Conservation (phyloP, 2,888 invertebrate species). For the Argyra leucocephala region DNA sequence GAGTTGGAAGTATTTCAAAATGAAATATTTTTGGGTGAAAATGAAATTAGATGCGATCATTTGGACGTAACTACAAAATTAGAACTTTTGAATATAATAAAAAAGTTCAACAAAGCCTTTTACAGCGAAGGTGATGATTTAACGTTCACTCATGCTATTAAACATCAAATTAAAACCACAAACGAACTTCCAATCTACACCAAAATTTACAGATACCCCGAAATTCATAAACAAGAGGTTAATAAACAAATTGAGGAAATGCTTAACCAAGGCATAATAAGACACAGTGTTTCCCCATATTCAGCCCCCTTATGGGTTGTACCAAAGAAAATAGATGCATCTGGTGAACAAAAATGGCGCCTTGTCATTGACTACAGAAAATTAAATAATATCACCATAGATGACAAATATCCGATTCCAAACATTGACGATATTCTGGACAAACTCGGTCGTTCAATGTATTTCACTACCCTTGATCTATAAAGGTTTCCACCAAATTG, state of each 20-base stretch:
- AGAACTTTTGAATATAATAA: not conserved
- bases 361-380: conserved; percentile 13
- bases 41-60: conserved; percentile 11
- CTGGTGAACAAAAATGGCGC: conserved; percentile 17
- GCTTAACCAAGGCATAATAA: conserved; percentile 23
- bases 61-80: conserved; percentile 9
- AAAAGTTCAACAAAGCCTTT: not conserved
- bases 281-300: conserved; percentile 15
- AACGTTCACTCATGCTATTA: conserved; percentile 12
- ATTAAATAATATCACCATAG: conserved; percentile 21
- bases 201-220: conserved; percentile 12
- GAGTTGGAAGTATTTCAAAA: conserved; percentile 11
- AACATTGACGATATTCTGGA: conserved; percentile 23
- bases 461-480: conserved; percentile 26
- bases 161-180: conserved; percentile 11
- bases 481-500: conserved; percentile 29
- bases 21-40: not conserved
- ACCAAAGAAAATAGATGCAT: conserved; percentile 14
- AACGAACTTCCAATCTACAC: conserved; percentile 13
- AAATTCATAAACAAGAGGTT: conserved; percentile 14
- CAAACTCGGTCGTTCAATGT: conserved; percentile 18
- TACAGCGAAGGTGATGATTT: conserved; percentile 9
- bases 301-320: conserved; percentile 16
- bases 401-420: conserved; percentile 26
- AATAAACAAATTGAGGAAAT: conserved; percentile 18